These are phyloP conservation scores for Artibeus lituratus DNA, from an alignment of 2,797 vertebrate species.

Conservation along the genomic window DNA sequence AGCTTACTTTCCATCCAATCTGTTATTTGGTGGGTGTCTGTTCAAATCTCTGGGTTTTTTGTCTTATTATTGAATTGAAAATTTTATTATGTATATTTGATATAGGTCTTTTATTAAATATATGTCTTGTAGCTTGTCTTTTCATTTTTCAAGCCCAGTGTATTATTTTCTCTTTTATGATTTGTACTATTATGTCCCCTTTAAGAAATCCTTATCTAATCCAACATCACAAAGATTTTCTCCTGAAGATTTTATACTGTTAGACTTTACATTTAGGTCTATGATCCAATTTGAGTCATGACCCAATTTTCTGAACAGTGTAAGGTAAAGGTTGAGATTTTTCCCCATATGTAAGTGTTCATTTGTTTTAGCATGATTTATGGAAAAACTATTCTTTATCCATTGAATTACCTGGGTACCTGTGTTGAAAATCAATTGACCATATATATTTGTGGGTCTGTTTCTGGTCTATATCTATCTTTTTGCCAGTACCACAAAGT, in stretches of 20 bases:
- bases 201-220: neutral
- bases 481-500: neutral
- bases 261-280: neutral
- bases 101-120: neutral
- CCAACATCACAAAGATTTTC: neutral
- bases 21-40: neutral
- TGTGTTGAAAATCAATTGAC: neutral
- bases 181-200: neutral
- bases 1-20: neutral
- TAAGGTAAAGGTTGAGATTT: neutral
- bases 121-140: neutral
- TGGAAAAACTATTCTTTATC: neutral
- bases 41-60: slow-evolving; percentile 5
- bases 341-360: neutral
- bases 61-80: neutral
- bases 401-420: neutral
- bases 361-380: neutral
- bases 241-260: neutral
- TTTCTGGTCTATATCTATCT: neutral
- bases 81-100: neutral
- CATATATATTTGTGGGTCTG: neutral
- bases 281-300: neutral
- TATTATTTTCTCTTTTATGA: neutral
- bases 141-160: neutral
- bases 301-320: neutral